These are phyloP conservation scores for Mycalesis mineus DNA, from an alignment of 2,888 invertebrate genomes.

Conservation along the genomic window DNA sequence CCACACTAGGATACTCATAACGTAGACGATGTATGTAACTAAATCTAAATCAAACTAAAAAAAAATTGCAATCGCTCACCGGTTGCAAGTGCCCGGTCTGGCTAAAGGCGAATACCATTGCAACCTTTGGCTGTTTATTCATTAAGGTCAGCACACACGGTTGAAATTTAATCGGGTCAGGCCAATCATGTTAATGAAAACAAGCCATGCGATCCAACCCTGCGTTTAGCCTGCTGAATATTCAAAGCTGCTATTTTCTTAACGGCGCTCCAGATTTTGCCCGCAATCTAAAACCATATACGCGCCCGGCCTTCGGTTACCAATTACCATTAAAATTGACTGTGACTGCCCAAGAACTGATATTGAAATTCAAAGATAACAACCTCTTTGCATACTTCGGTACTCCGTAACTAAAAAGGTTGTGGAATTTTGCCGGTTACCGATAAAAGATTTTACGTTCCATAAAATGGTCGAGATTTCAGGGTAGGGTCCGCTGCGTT, in stretches of 20 bases:
- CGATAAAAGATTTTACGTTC: constrained; percentile 1
- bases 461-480: constrained; percentile 1
- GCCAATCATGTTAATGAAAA: constrained; percentile 76
- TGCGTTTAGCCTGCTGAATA: constrained; percentile 55
- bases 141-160: constrained; percentile 25
- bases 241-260: constrained; percentile 69
- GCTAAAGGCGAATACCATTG: background rate
- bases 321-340: constrained; percentile 33
- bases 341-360: constrained; percentile 17
- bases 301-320: constrained; percentile 35
- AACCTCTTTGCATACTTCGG: background rate
- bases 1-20: background rate
- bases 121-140: constrained; percentile 23
- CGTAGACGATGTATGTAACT: too few species aligned
- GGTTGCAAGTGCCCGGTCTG: background rate
- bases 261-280: constrained; percentile 59
- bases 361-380: constrained; percentile 20
- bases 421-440: background rate
- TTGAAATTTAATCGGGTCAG: constrained; percentile 62
- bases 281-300: constrained; percentile 54
- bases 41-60: too few species aligned
- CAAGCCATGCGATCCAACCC: constrained; percentile 56
- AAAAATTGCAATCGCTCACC: background rate
- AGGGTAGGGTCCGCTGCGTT: background rate
- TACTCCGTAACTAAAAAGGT: background rate